Conservation (phyloP, 2,797 vertebrate genomes). For the Acanthornis magna region DNA sequence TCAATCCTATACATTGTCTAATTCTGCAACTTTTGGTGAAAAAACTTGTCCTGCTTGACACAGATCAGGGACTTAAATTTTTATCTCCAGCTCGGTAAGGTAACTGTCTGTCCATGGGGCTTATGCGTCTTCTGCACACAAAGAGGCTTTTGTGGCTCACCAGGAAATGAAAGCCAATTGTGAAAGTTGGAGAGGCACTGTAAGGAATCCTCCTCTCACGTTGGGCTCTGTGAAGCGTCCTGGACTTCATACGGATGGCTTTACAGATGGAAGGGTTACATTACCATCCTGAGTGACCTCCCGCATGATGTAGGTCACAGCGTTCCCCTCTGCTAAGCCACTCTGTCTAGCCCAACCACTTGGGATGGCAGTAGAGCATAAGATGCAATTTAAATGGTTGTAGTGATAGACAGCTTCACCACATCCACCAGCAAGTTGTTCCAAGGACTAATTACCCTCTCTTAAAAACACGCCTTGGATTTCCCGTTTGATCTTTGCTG, state of each 20-base stretch:
- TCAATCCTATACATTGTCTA: neutral
- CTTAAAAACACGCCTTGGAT: neutral
- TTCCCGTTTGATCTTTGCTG: constrained; percentile 28
- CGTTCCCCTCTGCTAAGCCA: neutral
- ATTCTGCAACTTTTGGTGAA: neutral
- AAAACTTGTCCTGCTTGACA: neutral
- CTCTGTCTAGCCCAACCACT: neutral
- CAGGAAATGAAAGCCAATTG: neutral
- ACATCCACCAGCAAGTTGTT: neutral
- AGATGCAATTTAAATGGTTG: neutral
- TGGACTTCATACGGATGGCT: neutral
- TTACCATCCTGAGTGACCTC: neutral
- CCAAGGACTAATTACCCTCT: constrained; percentile 29
- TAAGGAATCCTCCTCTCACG: rapidly evolving
- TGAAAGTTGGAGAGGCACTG: neutral
- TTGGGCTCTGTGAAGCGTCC: neutral
- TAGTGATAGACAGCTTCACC: neutral
- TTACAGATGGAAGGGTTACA: neutral
- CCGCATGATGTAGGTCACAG: rapidly evolving
- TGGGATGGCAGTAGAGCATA: neutral
- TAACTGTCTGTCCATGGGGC: neutral
- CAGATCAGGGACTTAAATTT: neutral
- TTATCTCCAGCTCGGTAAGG: neutral
- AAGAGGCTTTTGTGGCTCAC: neutral
- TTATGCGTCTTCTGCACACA: neutral